Conservation (phyloP, 2,113 vertebrate species). For the Sylvietta virens region DNA sequence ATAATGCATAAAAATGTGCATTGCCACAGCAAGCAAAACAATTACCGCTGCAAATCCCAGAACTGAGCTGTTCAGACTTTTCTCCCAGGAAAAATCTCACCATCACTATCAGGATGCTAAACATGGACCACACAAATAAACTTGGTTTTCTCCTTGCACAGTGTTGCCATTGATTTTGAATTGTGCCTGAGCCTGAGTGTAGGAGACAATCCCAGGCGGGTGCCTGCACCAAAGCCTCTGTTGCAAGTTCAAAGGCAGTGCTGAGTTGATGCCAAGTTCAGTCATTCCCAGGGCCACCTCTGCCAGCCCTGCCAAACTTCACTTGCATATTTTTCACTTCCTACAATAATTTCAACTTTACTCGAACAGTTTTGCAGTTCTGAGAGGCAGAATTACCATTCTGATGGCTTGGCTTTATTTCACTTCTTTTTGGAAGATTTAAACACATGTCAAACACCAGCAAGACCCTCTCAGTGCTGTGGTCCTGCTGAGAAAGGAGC, state of each 20-base stretch:
- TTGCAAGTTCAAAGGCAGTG: neutral
- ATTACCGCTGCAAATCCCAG: neutral
- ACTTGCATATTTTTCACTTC: neutral
- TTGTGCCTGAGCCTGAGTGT: neutral
- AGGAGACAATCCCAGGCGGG: neutral
- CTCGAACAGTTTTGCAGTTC: neutral
- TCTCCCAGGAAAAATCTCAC: neutral
- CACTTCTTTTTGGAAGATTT: neutral
- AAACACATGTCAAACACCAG: neutral
- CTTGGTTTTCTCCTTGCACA: neutral
- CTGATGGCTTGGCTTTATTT: neutral
- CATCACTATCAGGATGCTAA: neutral
- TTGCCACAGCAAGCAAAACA: neutral
- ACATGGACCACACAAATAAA: fast-evolving
- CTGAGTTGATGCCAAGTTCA: neutral
- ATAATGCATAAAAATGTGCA: neutral
- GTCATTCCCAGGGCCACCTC: neutral
- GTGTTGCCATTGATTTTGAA: neutral
- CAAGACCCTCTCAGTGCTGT: neutral
- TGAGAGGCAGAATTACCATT: neutral
- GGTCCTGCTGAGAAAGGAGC: neutral
- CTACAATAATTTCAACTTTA: neutral
- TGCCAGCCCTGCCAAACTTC: neutral
- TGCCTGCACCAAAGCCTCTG: neutral
- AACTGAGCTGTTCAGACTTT: neutral